Base-by-base conservation (phyloP, 2,113 vertebrate species). In the Sturnira hondurensis region DNA sequence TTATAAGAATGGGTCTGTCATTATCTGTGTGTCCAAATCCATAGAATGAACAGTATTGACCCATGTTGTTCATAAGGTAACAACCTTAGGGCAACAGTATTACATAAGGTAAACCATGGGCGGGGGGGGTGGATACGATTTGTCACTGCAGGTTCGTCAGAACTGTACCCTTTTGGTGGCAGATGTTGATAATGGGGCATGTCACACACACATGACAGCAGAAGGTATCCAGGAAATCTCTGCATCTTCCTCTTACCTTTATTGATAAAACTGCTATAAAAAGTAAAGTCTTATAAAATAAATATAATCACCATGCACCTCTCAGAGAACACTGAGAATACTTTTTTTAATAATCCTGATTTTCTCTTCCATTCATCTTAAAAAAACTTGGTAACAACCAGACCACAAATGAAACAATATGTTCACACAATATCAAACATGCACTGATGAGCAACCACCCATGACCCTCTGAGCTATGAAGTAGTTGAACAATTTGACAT, bases 301-400 rank as follows among this genome's bases (percentile, higher is more conserved):
- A 77, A 43, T 82, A 38, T 33, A 24, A 61, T 50, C 45, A 73
- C 77, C 33, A 50, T 68, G 26, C 41, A 2, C 45, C 81, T 82
- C 31, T 63, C 45, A 80, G 16, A 63, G 28, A 50, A 74, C 1
- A 56, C 2, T 43, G 31, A 77, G 9, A n/a, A 77, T 17, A 17
- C 33, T 45, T 63, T 33, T 8, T 86, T 88, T 24, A 7, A 68
- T 81, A 90, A 36, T 58, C 20, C 50, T 45, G 4, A 56, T 90
- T 91, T 94, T 16, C 24, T 71, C n/a, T 74, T n/a, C 16, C 14
- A 61, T 67, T 93, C 15, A 74, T 81, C 83, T 71, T 87, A 17
- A 87, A 94, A 87, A 94, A 95, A 15, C 56, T 11, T 74, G 16
- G 70, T 94, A 36, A 61, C 28, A 73, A 89, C 83, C 17, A 93